Evolutionary conservation across 64 coral and sea anemone genomes (phyloP), one percentile per base, ranked within the genome.

Genomic region (Dendrophyllia cribrosa): DNA sequence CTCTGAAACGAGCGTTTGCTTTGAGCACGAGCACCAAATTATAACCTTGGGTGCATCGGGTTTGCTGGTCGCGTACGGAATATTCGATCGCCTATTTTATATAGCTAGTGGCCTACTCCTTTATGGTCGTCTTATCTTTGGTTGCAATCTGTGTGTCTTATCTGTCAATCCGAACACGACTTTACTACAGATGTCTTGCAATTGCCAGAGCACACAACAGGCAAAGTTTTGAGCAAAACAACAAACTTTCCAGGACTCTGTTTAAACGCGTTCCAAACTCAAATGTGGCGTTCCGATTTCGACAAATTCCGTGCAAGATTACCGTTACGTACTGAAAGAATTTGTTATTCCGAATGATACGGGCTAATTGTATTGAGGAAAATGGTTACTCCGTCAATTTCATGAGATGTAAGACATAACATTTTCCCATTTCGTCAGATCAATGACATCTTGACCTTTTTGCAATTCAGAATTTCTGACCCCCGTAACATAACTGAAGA

Each of bases 1-100:
- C 72, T 7, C 7, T 75, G 72, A 44, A 75, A 50, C 45, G 72
- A 7, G 45, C 46, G 20, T 75, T 48, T 50, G 72, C 72, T 19
- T 75, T 75, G 72, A 75, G 58, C 5, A 56, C 89, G 53, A 70
- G n/a, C 24, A 50, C n/a, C 14, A 78, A 68, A 59, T 20, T n/a
- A 79, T 66, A 59, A 4, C 26, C 24, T 16, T 81, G 16, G 77
- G 63, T 7, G 51, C n/a, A 68, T 11, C 67, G 7, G 23, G 45
- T 49, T 75, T 75, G 13, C 46, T 75, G 19, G 4, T 16, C 3
- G 3, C 19, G 14, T n/a, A 20, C 6, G 15, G 17, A 5, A 19
- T n/a, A 16, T 20, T 49, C 17, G 45, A 51, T n/a, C 4, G 1
- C 15, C 13, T 6, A 5, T 9, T 48, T 20, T 75, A 46, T 13